Conservation (phyloP, 2,113 vertebrate genomes). For the Thunnus maccoyii region DNA sequence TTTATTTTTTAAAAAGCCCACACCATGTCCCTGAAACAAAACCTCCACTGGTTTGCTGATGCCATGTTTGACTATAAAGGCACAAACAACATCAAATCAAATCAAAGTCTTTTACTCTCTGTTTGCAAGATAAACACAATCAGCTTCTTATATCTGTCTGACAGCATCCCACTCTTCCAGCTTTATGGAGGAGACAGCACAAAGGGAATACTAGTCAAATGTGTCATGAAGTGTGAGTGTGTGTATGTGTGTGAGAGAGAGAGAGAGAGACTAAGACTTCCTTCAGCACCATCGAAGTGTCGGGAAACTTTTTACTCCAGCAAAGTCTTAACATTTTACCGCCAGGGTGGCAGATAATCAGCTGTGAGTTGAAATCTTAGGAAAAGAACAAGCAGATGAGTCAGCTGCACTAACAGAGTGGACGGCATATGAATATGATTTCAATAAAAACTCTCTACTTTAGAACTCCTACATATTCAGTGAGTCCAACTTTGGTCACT, state of each 20-base stretch:
- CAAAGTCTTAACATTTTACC: conserved; percentile 56
- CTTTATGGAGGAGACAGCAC: conserved; percentile 46
- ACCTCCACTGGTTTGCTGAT: not conserved
- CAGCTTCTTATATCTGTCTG: conserved; percentile 53
- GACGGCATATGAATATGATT: conserved; percentile 45
- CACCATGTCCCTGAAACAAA: conserved; percentile 16
- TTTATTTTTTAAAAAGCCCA: conserved; percentile 13
- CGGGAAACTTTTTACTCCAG: conserved; percentile 55
- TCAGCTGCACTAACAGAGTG: conserved; percentile 49
- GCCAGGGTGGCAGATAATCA: conserved; percentile 66
- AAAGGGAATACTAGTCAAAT: conserved; percentile 60
- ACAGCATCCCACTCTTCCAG: conserved; percentile 48
- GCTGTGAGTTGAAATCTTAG: conserved; percentile 43
- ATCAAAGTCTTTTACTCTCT: conserved; percentile 57
- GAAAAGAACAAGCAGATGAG: conserved; percentile 51
- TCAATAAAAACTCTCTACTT: conserved; percentile 45
- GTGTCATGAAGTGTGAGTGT: conserved; percentile 49
- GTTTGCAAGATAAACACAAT: conserved; percentile 68
- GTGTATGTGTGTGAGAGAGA: not conserved
- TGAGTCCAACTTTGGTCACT: conserved; percentile 11
- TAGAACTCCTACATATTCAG: conserved; percentile 52
- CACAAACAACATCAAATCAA: conserved; percentile 52
- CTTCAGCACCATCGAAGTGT: conserved; percentile 37
- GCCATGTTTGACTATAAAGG: conserved; percentile 35
- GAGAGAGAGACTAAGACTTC: conserved; percentile 26